Base-by-base conservation (phyloP, 2,113 vertebrate genomes). In the Stictonetta naevosa region DNA sequence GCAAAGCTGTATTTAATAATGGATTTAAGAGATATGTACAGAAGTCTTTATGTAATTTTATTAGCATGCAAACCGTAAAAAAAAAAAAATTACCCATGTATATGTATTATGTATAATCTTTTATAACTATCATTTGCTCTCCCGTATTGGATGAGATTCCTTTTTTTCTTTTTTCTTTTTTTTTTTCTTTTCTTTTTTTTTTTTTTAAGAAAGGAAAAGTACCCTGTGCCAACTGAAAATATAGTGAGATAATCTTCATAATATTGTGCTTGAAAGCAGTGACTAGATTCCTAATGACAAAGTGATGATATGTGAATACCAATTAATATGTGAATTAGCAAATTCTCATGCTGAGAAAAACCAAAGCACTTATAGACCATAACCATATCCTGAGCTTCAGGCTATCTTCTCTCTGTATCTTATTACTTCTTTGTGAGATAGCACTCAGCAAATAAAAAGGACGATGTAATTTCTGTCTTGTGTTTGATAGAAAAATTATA, bases 271-370 rank as follows among this genome's bases (percentile, higher is more conserved):
- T 88, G 40, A 84, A 84, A n/a, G 13, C 16, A 80, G 25, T 33
- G 91, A 56, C 73, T 78, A 52, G 26, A 78, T 44, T 63, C 14
- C 40, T 81, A 86, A 90, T 53, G 58, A 79, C 58, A 72, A 59
- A 90, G 26, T 38, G 42, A 86, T 74, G 42, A 77, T 38, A 59
- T 19, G 36, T 52, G 56, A 90, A 79, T 44, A 48, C 20, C 38
- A 93, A 75, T 76, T 90, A 95, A 86, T 38, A 93, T 1, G 10
- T 0, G 1, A 88, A 90, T 93, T 67, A 88, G 31, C 26, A 96
- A 67, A 60, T 8, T 14, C 34, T 63, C 68, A 52, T 10, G 21
- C 60, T 93, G 76, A 84, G 88, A 53, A 82, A 92, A 90, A 28
- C 0, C 50, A 60, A 91, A 86, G 28, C 0, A 0, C 60, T 82